Evolutionary conservation across 2,113 vertebrate species (phyloP).

Genomic region (Sardina pilchardus): DNA sequence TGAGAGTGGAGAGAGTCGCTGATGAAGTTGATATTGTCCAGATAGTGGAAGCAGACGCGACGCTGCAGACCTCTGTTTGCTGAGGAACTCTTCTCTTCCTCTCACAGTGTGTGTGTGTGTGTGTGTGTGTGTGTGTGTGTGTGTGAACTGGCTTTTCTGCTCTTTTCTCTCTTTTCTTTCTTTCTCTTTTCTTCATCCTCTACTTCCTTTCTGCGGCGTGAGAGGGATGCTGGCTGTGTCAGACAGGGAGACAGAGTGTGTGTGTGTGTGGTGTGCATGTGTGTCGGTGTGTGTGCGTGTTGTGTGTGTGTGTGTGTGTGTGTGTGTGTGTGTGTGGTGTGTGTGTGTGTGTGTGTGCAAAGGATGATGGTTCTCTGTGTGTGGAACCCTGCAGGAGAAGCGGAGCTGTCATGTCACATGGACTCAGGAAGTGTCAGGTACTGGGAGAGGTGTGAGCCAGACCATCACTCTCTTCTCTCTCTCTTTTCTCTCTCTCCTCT

Average conservation of each 20-base stretch:
- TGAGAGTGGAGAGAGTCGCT: too few species aligned
- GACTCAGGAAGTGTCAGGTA: too few species aligned
- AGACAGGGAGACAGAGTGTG: background rate
- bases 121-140: too few species aligned
- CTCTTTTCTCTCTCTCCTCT: too few species aligned
- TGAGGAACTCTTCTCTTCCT: constrained; percentile 45
- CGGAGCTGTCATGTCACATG: too few species aligned
- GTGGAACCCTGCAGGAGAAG: too few species aligned
- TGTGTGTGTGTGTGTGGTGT: background rate
- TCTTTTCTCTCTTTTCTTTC: background rate
- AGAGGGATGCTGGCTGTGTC: constrained; percentile 22
- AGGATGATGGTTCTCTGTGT: too few species aligned
- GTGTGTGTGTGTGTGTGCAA: too few species aligned
- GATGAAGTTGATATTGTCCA: constrained; percentile 74
- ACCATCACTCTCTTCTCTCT: too few species aligned
- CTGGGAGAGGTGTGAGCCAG: too few species aligned
- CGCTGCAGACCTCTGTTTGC: constrained; percentile 61
- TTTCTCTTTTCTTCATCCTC: background rate
- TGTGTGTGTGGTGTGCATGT: background rate
- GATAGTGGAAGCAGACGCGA: constrained; percentile 71
- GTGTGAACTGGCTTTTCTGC: background rate
- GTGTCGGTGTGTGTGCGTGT: background rate
- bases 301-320: background rate
- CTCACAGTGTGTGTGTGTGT: too few species aligned
- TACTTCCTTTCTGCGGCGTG: constrained; percentile 51